These are phyloP conservation scores for Gobius niger DNA, from an alignment of 2,113 vertebrate genomes.

Conservation along the genomic window DNA sequence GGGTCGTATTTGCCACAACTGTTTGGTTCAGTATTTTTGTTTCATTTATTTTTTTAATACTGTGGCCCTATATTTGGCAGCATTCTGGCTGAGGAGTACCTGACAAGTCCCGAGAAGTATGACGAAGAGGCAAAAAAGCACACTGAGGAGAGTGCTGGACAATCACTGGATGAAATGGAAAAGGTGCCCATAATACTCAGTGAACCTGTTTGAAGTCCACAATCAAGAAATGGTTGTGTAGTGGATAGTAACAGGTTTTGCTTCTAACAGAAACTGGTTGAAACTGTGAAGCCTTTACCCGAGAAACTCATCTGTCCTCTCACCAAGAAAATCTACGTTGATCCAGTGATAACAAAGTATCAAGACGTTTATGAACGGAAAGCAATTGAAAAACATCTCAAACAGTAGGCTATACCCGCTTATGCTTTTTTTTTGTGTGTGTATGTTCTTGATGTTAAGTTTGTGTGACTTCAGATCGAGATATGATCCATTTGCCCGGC, in stretches of 20 bases:
- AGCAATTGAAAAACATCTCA: constrained; percentile 61
- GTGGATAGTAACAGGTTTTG: neutral
- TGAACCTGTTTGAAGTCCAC: too few relatives aligned
- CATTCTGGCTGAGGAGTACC: constrained; percentile 68
- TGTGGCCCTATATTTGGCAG: constrained; percentile 58
- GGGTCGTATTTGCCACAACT: constrained; percentile 71
- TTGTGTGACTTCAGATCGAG: neutral
- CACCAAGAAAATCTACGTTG: constrained; percentile 64
- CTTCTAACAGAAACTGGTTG: constrained; percentile 49
- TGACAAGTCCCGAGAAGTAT: constrained; percentile 44
- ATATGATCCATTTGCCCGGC: neutral
- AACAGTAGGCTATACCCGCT: constrained; percentile 28
- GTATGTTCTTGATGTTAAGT: too few relatives aligned
- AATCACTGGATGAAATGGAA: constrained; percentile 61
- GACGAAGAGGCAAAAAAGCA: constrained; percentile 52
- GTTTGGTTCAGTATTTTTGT: too few relatives aligned
- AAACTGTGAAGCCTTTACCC: constrained; percentile 25
- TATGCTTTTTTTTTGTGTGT: too few relatives aligned
- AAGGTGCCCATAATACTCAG: constrained; percentile 39
- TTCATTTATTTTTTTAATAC: too few relatives aligned
- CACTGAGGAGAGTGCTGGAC: constrained; percentile 41
- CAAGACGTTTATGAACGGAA: constrained; percentile 56
- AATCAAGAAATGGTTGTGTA: neutral
- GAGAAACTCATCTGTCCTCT: constrained; percentile 56
- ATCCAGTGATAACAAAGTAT: constrained; percentile 62